Evolutionary conservation across 2,797 vertebrate species (phyloP).

Genomic region (Takifugu rubripes): DNA sequence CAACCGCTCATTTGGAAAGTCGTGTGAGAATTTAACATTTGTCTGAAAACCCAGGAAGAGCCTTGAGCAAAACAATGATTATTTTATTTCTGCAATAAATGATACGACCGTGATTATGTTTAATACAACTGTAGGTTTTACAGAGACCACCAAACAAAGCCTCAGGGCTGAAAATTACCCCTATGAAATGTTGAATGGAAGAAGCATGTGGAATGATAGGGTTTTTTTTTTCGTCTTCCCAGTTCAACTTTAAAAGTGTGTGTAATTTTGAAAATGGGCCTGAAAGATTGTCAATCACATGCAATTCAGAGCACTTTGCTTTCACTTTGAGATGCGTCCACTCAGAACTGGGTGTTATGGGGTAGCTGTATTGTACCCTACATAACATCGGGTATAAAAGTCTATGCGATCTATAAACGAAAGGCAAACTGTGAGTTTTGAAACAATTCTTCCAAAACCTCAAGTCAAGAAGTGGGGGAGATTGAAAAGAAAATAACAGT

Average conservation of each 20-base stretch:
- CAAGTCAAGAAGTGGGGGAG: conserved; percentile 22
- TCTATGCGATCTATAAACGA: conserved; percentile 11
- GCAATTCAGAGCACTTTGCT: conserved; percentile 25
- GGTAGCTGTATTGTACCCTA: conserved; percentile 11
- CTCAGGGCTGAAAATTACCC: neutral
- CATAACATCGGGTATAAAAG: conserved; percentile 21
- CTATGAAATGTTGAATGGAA: neutral
- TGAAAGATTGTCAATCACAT: conserved; percentile 20
- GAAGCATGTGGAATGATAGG: neutral
- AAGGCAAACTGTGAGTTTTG: conserved; percentile 16
- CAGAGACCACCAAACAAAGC: neutral
- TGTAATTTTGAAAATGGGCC: neutral
- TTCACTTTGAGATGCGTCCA: conserved; percentile 17
- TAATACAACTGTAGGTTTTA: neutral
- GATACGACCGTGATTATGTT: neutral
- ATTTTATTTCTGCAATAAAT: neutral
- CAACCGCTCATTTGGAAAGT: too few species aligned
- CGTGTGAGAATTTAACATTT: too few species aligned
- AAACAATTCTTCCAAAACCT: conserved; percentile 23
- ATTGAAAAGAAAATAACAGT: conserved; percentile 10
- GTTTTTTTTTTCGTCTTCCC: neutral
- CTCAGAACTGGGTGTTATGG: neutral
- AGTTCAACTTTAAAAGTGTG: conserved; percentile 7
- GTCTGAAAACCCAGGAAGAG: too few species aligned
- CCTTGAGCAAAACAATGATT: too few species aligned